phyloP scores from a whole-genome alignment of 1,140 invertebrate species.

The Scaptomyza hsui region DNA sequence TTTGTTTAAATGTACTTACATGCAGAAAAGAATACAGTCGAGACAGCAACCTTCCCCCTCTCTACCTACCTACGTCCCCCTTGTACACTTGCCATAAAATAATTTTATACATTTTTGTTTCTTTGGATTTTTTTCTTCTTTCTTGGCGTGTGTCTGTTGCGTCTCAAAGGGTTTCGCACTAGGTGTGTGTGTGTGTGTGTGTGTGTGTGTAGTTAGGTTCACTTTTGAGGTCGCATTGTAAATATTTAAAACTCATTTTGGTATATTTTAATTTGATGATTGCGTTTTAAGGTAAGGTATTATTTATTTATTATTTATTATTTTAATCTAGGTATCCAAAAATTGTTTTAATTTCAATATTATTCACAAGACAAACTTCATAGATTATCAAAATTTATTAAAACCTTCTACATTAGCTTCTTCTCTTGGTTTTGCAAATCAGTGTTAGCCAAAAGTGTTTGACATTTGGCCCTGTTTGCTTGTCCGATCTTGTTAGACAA shows the following conservation, averaged over 20 bases:
- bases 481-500: conserved; percentile 43
- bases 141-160: conserved; percentile 43
- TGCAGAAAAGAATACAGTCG: not conserved
- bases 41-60: conserved; percentile 2
- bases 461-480: conserved; percentile 36
- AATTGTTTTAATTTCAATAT: too few species aligned
- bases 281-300: conserved; percentile 5
- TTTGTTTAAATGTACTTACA: not conserved
- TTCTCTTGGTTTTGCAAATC: conserved; percentile 12
- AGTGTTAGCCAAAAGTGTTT: conserved; percentile 34
- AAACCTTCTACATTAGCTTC: not conserved
- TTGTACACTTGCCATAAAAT: conserved; percentile 65
- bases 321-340: too few species aligned
- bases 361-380: too few species aligned
- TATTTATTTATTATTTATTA: too few species aligned
- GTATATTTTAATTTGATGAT: conserved; percentile 50
- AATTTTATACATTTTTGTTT: conserved; percentile 61
- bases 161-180: conserved; percentile 77
- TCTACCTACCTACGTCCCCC: not conserved
- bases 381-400: too few species aligned
- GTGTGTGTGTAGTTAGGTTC: not conserved
- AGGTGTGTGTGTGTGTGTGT: conserved; percentile 34
- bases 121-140: conserved; percentile 13
- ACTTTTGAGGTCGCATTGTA: conserved; percentile 43
- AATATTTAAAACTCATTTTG: conserved; percentile 68